These are phyloP conservation scores for Microhierax caerulescens DNA, from an alignment of 2,797 vertebrate species.

Conservation along the genomic window DNA sequence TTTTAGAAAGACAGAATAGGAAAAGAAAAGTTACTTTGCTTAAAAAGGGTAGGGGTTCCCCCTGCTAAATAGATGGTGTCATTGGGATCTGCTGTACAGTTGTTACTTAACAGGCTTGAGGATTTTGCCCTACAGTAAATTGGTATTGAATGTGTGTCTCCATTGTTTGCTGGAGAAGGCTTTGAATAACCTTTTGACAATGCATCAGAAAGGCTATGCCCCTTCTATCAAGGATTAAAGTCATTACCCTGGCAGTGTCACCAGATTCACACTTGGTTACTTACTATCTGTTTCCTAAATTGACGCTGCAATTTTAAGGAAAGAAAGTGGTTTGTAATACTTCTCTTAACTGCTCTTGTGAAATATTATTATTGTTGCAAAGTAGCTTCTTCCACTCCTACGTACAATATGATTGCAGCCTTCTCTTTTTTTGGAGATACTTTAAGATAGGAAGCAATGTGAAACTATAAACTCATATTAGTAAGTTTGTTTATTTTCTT, in stretches of 20 bases:
- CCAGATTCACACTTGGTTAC: not conserved
- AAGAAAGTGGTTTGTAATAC: not conserved
- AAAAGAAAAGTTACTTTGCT: not conserved
- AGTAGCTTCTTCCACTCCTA: not conserved
- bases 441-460: not conserved
- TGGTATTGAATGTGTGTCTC: not conserved
- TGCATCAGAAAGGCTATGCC: not conserved
- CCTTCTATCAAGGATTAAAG: not conserved
- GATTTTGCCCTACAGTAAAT: not conserved
- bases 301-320: not conserved
- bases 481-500: not conserved
- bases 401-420: rapidly evolving
- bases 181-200: not conserved
- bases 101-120: not conserved
- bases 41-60: not conserved
- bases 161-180: not conserved
- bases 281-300: not conserved
- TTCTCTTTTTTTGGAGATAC: not conserved
- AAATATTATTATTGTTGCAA: not conserved
- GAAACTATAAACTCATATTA: not conserved
- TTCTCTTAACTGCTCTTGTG: not conserved
- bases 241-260: not conserved
- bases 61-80: not conserved
- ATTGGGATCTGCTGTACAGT: not conserved
- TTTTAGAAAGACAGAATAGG: not conserved